Percentiles rank a stretch among this genome's conserved stretches.
phyloP scores from a whole-genome alignment of 35 echinoderm and acorn worm species.

The Ophioderma brevispina region DNA sequence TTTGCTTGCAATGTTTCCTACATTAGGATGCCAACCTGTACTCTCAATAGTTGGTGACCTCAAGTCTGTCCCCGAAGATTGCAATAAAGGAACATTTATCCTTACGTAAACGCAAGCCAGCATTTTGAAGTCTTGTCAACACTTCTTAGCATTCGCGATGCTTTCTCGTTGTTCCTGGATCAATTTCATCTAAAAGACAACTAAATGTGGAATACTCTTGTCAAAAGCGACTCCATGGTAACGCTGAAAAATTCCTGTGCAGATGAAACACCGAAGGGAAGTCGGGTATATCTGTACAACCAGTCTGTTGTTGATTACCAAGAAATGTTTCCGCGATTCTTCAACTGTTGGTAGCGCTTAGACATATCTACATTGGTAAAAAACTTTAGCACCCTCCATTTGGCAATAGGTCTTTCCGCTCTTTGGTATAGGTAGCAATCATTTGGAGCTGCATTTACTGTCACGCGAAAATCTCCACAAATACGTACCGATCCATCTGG shows the following conservation, averaged over 20 bases:
- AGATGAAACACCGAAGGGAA: slow-evolving; percentile 73
- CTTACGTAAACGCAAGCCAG: slow-evolving; percentile 40
- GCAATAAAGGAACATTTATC: slow-evolving; percentile 29
- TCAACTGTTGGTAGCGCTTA: slow-evolving; percentile 61
- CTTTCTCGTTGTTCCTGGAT: slow-evolving; percentile 39
- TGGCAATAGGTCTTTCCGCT: slow-evolving; percentile 49
- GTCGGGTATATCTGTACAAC: slow-evolving; percentile 57
- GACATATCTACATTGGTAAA: slow-evolving; percentile 59
- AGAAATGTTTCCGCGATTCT: slow-evolving; percentile 48
- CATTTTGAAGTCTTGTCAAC: slow-evolving; percentile 43
- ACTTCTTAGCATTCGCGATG: slow-evolving; percentile 36
- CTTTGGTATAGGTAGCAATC: slow-evolving; percentile 64
- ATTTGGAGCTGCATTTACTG: slow-evolving; percentile 60
- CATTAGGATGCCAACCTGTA: not conserved
- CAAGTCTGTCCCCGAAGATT: slow-evolving; percentile 15
- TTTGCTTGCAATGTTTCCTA: slow-evolving; percentile 32
- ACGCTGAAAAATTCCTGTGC: slow-evolving; percentile 59
- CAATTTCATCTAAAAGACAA: slow-evolving; percentile 70
- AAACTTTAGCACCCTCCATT: slow-evolving; percentile 46
- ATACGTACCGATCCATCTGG: slow-evolving; percentile 33
- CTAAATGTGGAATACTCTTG: slow-evolving; percentile 40
- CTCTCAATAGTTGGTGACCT: slow-evolving; percentile 22
- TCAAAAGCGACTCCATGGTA: slow-evolving; percentile 52
- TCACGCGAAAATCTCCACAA: slow-evolving; percentile 67
- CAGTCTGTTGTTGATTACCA: slow-evolving; percentile 63